Percentiles rank a stretch among this genome's conserved stretches.
These are phyloP conservation scores for Eledona agricola DNA, from an alignment of 2,888 invertebrate genomes.

Conservation along the genomic window DNA sequence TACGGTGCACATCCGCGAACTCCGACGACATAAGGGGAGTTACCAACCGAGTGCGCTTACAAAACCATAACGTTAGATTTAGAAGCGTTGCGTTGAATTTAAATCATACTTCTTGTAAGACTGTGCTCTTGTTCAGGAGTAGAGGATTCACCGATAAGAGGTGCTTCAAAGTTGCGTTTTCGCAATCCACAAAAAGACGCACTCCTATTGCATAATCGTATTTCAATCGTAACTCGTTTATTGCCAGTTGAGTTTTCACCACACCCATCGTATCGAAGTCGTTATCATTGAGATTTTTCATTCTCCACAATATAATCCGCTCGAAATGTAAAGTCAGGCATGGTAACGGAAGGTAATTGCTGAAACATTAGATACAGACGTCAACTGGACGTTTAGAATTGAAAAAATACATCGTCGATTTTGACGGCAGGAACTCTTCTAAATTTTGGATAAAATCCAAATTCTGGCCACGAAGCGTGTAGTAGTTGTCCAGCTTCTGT, in stretches of 20 bases:
- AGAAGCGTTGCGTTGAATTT: too few species aligned
- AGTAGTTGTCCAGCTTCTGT: conserved; percentile 7
- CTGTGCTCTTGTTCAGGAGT: too few species aligned
- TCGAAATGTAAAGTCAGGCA: conserved; percentile 1
- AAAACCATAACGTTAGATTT: too few species aligned
- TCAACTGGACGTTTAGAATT: too few species aligned
- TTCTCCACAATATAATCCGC: conserved; percentile 3
- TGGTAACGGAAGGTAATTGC: conserved; percentile 1
- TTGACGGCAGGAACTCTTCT: conserved; percentile 11
- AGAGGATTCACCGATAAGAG: conserved; percentile 2
- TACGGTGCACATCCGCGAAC: too few species aligned
- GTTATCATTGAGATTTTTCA: background rate
- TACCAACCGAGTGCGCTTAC: too few species aligned
- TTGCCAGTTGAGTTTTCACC: conserved; percentile 2
- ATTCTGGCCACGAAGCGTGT: conserved; percentile 6
- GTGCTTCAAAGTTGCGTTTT: conserved; percentile 4
- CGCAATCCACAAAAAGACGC: conserved; percentile 2
- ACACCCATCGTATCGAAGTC: background rate
- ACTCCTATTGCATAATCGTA: conserved; percentile 8
- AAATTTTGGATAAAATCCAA: background rate
- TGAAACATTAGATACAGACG: too few species aligned
- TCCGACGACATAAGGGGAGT: too few species aligned
- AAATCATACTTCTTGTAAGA: too few species aligned
- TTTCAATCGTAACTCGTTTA: background rate
- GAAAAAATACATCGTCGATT: background rate